Evolutionary conservation across 2,113 vertebrate species (phyloP).

Genomic region (Polypterus senegalus): DNA sequence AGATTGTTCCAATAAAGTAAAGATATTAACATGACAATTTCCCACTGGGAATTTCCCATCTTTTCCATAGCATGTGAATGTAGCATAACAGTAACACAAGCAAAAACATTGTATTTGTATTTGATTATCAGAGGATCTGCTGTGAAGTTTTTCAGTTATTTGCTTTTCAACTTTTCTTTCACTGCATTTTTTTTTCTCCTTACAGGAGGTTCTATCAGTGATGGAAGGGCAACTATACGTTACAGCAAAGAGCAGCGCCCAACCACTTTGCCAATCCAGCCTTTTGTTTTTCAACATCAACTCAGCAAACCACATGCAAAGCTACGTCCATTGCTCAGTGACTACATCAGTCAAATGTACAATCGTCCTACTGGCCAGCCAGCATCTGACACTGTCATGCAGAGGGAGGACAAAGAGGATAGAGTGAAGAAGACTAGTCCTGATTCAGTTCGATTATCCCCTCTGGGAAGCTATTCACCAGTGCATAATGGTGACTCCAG

Average conservation of each 20-base stretch:
- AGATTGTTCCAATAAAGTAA: no score
- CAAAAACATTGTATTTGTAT: no score
- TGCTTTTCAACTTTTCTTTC: slow-evolving; percentile 1
- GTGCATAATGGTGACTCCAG: slow-evolving; percentile 57
- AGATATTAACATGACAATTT: no score
- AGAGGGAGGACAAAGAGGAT: slow-evolving; percentile 17
- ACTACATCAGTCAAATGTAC: slow-evolving; percentile 73
- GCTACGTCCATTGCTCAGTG: slow-evolving; percentile 67
- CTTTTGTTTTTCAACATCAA: slow-evolving; percentile 93
- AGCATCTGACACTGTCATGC: slow-evolving; percentile 4
- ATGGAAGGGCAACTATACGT: slow-evolving; percentile 60
- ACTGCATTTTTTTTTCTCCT: background rate
- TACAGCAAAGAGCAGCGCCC: slow-evolving; percentile 94
- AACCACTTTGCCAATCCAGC: slow-evolving; percentile 90
- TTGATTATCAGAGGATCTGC: no score
- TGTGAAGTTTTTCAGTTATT: background rate
- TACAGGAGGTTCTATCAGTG: slow-evolving; percentile 53
- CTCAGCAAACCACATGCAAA: slow-evolving; percentile 64
- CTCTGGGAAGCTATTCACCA: slow-evolving; percentile 86
- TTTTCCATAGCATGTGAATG: no score
- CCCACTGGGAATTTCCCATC: no score
- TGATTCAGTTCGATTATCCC: slow-evolving; percentile 68
- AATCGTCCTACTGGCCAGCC: slow-evolving; percentile 36
- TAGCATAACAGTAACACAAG: no score
- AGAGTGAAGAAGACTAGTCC: slow-evolving; percentile 34